Evolutionary conservation across 1,140 invertebrate genomes (phyloP), one percentile per base, ranked within the genome.

Genomic region (Drosophila punjabiensis): DNA sequence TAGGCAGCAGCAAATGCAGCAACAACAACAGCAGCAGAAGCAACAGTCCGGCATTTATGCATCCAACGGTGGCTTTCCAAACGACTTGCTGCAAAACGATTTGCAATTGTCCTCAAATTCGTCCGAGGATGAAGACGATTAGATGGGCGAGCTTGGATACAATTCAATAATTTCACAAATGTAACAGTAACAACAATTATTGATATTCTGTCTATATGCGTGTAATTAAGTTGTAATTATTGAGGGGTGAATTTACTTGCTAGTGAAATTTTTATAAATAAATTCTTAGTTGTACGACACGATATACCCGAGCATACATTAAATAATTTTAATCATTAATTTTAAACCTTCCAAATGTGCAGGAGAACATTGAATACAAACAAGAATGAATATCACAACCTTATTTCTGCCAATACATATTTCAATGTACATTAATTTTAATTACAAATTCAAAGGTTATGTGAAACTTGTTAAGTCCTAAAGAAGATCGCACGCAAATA

Each of bases 61-160:
- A 88, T 82, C 93, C 60, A 88, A 93, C 50, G 91, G 94, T 61
- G 91, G 93, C 11, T 94, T 95, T 93, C 94, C 94, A 63, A 93
- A 94, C 84, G 94, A 94, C 93, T 93, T 95, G 76, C 93, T 96
- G 48, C 95, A 95, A 88, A 96, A 96, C 80, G 96, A 97, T 94
- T 93, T 97, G 76, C 95, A 96, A 87, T 93, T 97, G 70, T 96
- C 92, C 47, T 93, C 92, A 45, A 92, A 93, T 80, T 93, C 92
- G 78, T 93, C 92, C 70, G 92, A 93, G 63, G 92, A 92, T 61
- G 89, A 92, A 71, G 92, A 93, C 75, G 86, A 92, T 75, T 91
- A 88, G 83, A 8, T 37, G 20, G 52, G 55, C 48, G 18, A 60
- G 56, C 62, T 82, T 58, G 66, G 50, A 75, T 71, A 24, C 47